phyloP scores from a whole-genome alignment of 2,797 vertebrate genomes.

The Sitta carolinensis region DNA sequence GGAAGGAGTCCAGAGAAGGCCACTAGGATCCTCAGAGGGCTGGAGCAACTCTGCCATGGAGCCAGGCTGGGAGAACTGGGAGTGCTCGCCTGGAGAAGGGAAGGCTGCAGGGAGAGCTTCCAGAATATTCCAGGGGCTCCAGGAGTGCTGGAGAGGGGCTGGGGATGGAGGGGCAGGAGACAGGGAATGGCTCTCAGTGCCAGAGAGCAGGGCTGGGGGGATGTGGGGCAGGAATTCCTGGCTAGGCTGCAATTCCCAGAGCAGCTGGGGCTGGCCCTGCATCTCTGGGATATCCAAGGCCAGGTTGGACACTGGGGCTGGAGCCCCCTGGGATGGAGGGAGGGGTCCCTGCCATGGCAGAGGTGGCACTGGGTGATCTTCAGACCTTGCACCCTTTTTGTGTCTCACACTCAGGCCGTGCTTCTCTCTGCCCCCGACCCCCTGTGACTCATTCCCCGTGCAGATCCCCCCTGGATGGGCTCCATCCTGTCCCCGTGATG shows the following conservation, averaged over 20 bases:
- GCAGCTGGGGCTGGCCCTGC: background rate
- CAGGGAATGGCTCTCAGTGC: background rate
- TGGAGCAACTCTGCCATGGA: background rate
- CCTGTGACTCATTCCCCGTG: background rate
- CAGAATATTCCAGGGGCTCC: background rate
- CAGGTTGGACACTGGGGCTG: accelerated
- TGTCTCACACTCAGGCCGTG: background rate
- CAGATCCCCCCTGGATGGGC: background rate
- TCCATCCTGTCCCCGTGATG: accelerated
- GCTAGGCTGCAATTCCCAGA: background rate
- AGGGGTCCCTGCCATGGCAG: background rate
- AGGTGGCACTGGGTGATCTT: background rate
- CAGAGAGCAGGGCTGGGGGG: background rate
- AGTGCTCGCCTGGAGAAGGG: accelerated
- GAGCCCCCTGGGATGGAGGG: accelerated
- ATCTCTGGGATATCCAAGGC: background rate
- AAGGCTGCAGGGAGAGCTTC: background rate
- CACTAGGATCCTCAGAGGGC: accelerated
- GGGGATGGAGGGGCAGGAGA: accelerated
- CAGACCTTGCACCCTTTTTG: background rate
- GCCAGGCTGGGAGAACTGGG: background rate
- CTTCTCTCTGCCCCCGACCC: background rate
- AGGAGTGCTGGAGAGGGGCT: background rate
- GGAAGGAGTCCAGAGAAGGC: background rate
- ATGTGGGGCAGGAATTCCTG: no score